Conservation (phyloP, 2,113 vertebrate species). For the Elachura formosa region DNA sequence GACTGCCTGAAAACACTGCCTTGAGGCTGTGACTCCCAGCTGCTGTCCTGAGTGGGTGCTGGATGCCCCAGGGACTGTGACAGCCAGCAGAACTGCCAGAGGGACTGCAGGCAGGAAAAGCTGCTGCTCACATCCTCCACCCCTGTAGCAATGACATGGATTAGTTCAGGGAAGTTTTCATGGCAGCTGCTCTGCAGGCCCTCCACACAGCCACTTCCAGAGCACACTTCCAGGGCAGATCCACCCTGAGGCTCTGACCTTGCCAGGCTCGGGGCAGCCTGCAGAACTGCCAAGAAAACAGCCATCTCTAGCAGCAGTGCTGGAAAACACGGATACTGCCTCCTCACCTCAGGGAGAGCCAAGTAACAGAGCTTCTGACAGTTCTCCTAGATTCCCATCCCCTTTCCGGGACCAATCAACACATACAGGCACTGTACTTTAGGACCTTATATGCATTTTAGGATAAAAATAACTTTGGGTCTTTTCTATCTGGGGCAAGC, state of each 20-base stretch:
- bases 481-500: slow-evolving; percentile 8
- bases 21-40: background rate
- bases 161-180: background rate
- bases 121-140: background rate
- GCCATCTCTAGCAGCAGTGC: background rate
- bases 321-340: background rate
- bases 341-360: background rate
- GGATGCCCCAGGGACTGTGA: background rate
- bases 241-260: background rate
- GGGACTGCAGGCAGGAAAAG: background rate
- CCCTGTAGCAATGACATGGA: background rate
- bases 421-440: background rate
- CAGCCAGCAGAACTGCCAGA: rapidly evolving
- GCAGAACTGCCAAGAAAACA: background rate
- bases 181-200: background rate
- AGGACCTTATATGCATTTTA: background rate
- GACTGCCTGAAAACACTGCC: background rate
- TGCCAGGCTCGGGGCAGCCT: background rate
- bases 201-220: background rate
- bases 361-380: background rate
- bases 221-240: background rate
- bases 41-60: background rate
- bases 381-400: background rate
- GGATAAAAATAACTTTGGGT: background rate
- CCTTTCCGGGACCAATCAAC: background rate